Evolutionary conservation across 2,888 invertebrate species (phyloP).

Genomic region (Tipula vernalis): DNA sequence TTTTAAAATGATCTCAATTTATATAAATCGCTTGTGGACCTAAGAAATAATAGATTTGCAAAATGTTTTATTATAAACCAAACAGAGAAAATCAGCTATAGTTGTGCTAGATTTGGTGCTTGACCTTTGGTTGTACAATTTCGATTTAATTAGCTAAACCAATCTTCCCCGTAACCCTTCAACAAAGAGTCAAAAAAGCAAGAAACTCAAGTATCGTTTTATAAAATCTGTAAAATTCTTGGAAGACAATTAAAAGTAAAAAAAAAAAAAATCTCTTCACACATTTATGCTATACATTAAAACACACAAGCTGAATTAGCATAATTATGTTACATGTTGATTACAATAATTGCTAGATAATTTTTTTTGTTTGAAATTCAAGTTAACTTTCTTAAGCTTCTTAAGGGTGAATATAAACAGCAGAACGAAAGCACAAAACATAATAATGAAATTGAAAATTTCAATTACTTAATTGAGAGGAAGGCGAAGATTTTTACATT

Average conservation of each 20-base stretch:
- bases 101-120: too few species aligned
- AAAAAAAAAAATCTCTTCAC: not conserved
- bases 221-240: too few species aligned
- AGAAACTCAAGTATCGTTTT: too few species aligned
- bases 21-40: too few species aligned
- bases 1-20: too few species aligned
- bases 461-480: conserved; percentile 4
- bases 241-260: not conserved
- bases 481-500: not conserved
- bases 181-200: too few species aligned
- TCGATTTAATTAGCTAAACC: too few species aligned
- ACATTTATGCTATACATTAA: not conserved
- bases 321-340: not conserved
- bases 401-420: not conserved
- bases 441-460: not conserved
- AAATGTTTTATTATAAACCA: too few species aligned
- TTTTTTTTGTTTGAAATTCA: not conserved
- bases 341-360: not conserved
- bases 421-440: not conserved
- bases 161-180: too few species aligned
- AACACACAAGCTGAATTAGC: not conserved
- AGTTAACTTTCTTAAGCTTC: not conserved
- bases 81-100: too few species aligned
- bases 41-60: too few species aligned
- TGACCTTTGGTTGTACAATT: too few species aligned